Evolutionary conservation across 2,113 vertebrate species (phyloP), one percentile per base, ranked within the genome.

Genomic region (Paedocypris sp.): DNA sequence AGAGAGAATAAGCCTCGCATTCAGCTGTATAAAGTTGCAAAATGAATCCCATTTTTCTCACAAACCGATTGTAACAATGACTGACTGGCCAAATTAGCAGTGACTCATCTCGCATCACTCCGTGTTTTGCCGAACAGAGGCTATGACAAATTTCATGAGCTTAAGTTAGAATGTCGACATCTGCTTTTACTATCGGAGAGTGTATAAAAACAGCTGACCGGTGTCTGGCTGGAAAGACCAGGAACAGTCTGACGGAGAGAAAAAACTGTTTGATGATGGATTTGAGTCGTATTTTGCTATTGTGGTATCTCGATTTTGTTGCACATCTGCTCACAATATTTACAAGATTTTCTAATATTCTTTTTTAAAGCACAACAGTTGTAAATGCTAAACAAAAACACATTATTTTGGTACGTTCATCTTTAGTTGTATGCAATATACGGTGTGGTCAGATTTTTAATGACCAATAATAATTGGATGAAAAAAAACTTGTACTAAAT

Each of bases 241-340:
- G 20, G 8, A 11, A 58, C 19, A 29, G 45, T 51, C 42, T 59
- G 50, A 23, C 19, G 45, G 60, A 36, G 15, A 31, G 64, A 60
- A 66, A 45, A 11, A 2, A 29, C 25, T 60, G 18, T 41, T 51
- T 58, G 26, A 39, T 53, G 23, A 36, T 58, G 48, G 19, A 26
- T 66, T 51, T 61, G 46, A 46, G 45, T n/a, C n/a, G n/a, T n/a
- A 52, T 59, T 59, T 63, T 61, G 61, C 53, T 61, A n/a, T n/a
- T n/a, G n/a, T n/a, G n/a, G n/a, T n/a, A n/a, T n/a, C n/a, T n/a
- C n/a, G n/a, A n/a, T n/a, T n/a, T n/a, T n/a, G n/a, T n/a, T n/a
- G n/a, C n/a, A n/a, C n/a, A n/a, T n/a, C n/a, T n/a, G n/a, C n/a
- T n/a, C n/a, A n/a, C n/a, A n/a, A n/a, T n/a, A n/a, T n/a, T n/a